Evolutionary conservation across 2,113 vertebrate species (phyloP).

Genomic region (Cynopterus brachyotis): DNA sequence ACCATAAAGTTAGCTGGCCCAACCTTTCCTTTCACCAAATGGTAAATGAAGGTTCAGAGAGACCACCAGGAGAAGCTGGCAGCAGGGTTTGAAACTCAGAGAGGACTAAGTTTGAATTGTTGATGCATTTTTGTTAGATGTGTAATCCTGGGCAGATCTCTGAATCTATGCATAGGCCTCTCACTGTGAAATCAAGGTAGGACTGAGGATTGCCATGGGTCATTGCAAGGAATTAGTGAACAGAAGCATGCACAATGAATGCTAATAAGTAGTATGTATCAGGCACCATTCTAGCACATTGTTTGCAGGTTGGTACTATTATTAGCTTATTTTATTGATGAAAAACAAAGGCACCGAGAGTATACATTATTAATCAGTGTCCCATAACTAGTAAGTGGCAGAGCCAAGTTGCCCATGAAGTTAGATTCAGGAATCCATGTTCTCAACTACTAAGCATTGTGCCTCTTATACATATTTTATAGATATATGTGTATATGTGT

Average conservation of each 20-base stretch:
- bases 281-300: neutral
- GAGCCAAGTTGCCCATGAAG: neutral
- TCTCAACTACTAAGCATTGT: neutral
- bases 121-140: neutral
- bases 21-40: neutral
- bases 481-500: no score
- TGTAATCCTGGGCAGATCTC: neutral
- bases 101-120: neutral
- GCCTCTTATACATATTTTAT: neutral
- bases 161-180: neutral
- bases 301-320: neutral
- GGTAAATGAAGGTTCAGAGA: neutral
- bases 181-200: neutral
- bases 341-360: neutral
- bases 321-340: neutral
- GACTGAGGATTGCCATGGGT: neutral
- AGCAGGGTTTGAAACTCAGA: neutral
- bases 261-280: neutral
- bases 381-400: neutral
- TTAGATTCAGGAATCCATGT: neutral
- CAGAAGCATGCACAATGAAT: neutral
- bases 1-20: neutral
- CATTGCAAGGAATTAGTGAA: neutral
- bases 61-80: neutral
- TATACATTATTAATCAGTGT: neutral